These are phyloP conservation scores for Phorcus lineatus DNA, from an alignment of 2,888 invertebrate genomes.

Conservation along the genomic window DNA sequence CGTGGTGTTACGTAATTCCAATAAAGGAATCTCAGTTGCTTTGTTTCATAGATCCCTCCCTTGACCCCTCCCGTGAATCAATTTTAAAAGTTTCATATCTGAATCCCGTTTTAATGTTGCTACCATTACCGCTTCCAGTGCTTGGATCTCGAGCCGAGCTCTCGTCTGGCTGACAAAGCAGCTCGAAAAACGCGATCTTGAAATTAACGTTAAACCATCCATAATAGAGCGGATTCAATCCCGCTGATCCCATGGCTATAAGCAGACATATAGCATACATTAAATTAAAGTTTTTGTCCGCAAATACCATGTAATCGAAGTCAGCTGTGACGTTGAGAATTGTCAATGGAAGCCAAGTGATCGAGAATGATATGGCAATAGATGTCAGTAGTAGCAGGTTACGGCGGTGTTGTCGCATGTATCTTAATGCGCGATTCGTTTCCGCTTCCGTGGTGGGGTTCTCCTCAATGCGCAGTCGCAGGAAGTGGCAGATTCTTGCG, in stretches of 20 bases:
- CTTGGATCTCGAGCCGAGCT: not conserved
- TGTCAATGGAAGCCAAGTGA: slow-evolving; percentile 71
- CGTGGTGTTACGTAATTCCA: not conserved
- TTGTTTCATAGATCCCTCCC: not conserved
- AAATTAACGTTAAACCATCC: slow-evolving; percentile 72
- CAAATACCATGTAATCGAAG: slow-evolving; percentile 59
- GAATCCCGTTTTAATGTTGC: not conserved
- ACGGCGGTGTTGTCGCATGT: slow-evolving; percentile 67
- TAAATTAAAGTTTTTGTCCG: slow-evolving; percentile 71
- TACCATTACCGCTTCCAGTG: not conserved
- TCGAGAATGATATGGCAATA: slow-evolving; percentile 66
- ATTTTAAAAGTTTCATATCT: not conserved
- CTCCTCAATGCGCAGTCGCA: slow-evolving; percentile 70
- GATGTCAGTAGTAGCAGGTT: slow-evolving; percentile 73
- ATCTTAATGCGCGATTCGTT: slow-evolving; percentile 52
- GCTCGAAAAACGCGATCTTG: slow-evolving; percentile 41
- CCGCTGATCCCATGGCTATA: slow-evolving; percentile 68
- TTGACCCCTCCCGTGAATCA: not conserved
- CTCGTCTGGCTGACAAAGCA: slow-evolving; percentile 28
- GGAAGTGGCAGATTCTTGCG: slow-evolving; percentile 71
- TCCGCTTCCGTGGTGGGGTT: slow-evolving; percentile 55
- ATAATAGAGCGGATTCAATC: slow-evolving; percentile 68
- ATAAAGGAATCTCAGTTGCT: not conserved
- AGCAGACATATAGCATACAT: slow-evolving; percentile 65
- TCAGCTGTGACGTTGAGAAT: slow-evolving; percentile 70